Evolutionary conservation across 2,113 vertebrate species (phyloP).

Genomic region (Xiphophorus couchianus): DNA sequence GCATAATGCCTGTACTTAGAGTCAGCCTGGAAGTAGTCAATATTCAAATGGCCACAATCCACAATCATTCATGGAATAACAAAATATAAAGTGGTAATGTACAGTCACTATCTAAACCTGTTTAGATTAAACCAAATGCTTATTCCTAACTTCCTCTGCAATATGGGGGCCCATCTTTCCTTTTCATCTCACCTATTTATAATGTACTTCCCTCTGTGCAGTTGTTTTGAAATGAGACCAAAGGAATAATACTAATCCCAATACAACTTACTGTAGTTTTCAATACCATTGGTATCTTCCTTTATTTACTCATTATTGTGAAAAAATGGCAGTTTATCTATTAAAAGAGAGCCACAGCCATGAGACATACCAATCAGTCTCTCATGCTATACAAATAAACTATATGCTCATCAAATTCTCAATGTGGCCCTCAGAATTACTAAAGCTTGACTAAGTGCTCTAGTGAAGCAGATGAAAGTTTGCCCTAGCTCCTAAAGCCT

Average conservation of each 20-base stretch:
- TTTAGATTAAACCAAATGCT: slow-evolving; percentile 3
- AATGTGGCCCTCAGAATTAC: slow-evolving; percentile 3
- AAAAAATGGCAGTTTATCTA: slow-evolving; percentile 55
- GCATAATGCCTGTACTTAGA: slow-evolving; percentile 13
- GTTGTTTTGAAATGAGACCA: slow-evolving; percentile 50
- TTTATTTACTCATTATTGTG: slow-evolving; percentile 62
- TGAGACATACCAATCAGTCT: slow-evolving; percentile 36
- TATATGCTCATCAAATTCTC: background rate
- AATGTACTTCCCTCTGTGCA: slow-evolving; percentile 42
- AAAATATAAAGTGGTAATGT: slow-evolving; percentile 37
- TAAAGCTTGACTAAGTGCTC: slow-evolving; percentile 2
- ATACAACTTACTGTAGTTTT: slow-evolving; percentile 72
- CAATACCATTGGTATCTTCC: slow-evolving; percentile 77
- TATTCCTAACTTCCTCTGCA: background rate
- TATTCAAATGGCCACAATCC: slow-evolving; percentile 26
- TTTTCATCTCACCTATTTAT: slow-evolving; percentile 23
- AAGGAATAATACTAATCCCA: slow-evolving; percentile 67
- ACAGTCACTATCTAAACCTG: slow-evolving; percentile 18
- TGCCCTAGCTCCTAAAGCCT: slow-evolving; percentile 8
- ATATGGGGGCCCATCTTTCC: slow-evolving; percentile 21
- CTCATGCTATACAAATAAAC: background rate
- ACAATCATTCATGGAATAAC: slow-evolving; percentile 35
- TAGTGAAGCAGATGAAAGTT: slow-evolving; percentile 36
- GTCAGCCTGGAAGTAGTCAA: slow-evolving; percentile 31
- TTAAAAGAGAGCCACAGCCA: slow-evolving; percentile 40